These are phyloP conservation scores for Xestia ashworthii DNA, from an alignment of 2,888 invertebrate genomes.

Conservation along the genomic window DNA sequence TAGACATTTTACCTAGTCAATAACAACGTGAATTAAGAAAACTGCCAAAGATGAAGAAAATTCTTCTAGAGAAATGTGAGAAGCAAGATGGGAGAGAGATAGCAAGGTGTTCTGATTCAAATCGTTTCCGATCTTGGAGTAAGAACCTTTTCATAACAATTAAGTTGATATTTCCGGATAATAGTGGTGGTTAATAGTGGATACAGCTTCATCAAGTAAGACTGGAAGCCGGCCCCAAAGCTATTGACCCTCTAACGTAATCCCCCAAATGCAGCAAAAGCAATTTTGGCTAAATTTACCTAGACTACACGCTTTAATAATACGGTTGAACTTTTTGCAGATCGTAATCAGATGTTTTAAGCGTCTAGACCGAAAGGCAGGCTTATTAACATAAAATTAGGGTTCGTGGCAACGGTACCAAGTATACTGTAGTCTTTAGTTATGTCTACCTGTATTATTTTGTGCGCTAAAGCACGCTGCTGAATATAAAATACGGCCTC, in stretches of 20 bases:
- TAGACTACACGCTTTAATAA: conserved; percentile 36
- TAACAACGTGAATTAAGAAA: background rate
- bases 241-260: conserved; percentile 6
- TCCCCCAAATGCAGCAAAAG: conserved; percentile 25
- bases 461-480: background rate
- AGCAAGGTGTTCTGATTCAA: background rate
- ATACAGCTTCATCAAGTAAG: background rate
- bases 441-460: background rate
- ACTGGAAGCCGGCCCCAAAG: background rate
- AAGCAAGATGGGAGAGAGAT: background rate
- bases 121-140: background rate
- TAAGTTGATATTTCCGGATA: background rate
- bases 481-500: conserved; percentile 30
- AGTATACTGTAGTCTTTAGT: background rate
- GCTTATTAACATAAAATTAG: conserved; percentile 50
- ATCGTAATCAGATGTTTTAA: conserved; percentile 52
- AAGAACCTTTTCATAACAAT: background rate
- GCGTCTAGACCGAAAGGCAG: conserved; percentile 52
- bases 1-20: background rate
- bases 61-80: background rate
- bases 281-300: conserved; percentile 26
- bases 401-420: conserved; percentile 37
- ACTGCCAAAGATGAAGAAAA: background rate
- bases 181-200: background rate
- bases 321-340: conserved; percentile 37